These are phyloP conservation scores for Danio albolineatus DNA, from an alignment of 2,797 vertebrate genomes.

Conservation along the genomic window DNA sequence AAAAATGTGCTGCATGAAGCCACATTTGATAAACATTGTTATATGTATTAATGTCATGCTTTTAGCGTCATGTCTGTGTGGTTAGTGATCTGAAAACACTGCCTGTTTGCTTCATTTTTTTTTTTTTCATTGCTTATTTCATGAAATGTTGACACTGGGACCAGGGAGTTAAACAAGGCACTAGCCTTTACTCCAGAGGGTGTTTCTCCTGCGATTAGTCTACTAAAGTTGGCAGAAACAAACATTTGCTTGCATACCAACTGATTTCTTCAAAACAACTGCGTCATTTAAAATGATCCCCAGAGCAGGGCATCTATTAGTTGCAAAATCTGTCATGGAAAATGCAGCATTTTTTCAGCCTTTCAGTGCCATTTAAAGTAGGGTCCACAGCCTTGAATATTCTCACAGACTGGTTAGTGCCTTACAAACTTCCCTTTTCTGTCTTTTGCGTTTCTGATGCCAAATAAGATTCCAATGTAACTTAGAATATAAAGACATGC, in stretches of 20 bases:
- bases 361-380: conserved; percentile 11
- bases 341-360: not conserved
- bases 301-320: not conserved
- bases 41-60: not conserved
- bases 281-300: conserved; percentile 12
- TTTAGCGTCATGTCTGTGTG: not conserved
- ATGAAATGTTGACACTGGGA: not conserved
- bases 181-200: not conserved
- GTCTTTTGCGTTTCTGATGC: not conserved
- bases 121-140: not conserved
- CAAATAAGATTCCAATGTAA: not conserved
- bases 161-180: not conserved
- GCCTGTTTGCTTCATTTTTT: too few relatives aligned
- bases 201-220: conserved; percentile 18
- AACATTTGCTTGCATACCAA: conserved; percentile 4
- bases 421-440: not conserved
- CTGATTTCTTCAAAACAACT: not conserved
- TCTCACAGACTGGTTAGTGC: not conserved
- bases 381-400: conserved; percentile 6
- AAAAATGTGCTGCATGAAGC: not conserved
- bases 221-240: conserved; percentile 25
- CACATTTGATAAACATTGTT: not conserved
- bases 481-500: not conserved
- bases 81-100: not conserved
- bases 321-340: conserved; percentile 13